These are phyloP conservation scores for Osmerus mordax DNA, from an alignment of 2,113 vertebrate genomes.

Conservation along the genomic window DNA sequence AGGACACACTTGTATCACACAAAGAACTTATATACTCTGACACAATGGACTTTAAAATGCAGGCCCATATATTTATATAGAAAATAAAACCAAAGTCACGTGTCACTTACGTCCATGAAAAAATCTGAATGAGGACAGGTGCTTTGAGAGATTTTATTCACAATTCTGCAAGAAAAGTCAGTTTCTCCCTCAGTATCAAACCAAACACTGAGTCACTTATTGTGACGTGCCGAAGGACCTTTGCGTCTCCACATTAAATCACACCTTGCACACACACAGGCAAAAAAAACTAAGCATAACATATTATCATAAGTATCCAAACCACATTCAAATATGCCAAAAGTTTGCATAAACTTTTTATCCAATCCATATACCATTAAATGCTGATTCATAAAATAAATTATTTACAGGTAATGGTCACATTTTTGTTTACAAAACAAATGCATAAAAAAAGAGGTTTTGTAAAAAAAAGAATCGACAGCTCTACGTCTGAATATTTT, in stretches of 20 bases:
- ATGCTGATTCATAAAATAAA: constrained; percentile 48
- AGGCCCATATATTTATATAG: no score
- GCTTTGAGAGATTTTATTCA: constrained; percentile 62
- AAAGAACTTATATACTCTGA: no score
- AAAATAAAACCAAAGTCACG: no score
- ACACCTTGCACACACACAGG: constrained; percentile 26
- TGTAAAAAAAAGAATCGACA: constrained; percentile 27
- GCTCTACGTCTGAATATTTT: no score
- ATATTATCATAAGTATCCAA: constrained; percentile 49
- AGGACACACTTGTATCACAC: no score
- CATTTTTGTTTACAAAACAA: constrained; percentile 41
- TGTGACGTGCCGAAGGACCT: constrained; percentile 23
- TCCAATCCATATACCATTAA: constrained; percentile 26
- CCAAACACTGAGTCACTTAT: constrained; percentile 44
- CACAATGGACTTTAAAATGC: no score
- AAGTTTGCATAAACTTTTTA: constrained; percentile 32
- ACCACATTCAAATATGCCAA: constrained; percentile 50
- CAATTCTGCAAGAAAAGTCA: constrained; percentile 50
- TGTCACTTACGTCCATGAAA: no score
- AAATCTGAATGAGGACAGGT: constrained; percentile 6
- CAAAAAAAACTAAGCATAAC: constrained; percentile 51
- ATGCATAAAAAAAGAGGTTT: constrained; percentile 51
- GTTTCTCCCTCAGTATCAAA: constrained; percentile 45
- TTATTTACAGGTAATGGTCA: constrained; percentile 62
- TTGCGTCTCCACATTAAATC: not conserved